These are phyloP conservation scores for Chrysolina americana DNA, from an alignment of 2,888 invertebrate genomes.

Conservation along the genomic window DNA sequence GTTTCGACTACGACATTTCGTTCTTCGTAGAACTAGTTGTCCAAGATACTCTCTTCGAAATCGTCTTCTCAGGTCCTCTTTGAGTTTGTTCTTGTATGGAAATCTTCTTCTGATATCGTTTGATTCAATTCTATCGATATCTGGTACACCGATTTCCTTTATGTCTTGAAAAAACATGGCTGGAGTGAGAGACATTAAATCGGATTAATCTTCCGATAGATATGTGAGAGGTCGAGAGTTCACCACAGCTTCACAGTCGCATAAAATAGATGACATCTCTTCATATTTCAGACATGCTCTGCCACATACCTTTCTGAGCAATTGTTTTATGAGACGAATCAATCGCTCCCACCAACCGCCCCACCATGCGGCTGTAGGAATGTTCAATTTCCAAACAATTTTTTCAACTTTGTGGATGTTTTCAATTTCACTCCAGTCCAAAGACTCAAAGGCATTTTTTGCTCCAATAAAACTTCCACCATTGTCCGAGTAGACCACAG, in stretches of 20 bases:
- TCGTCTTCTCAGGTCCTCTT: neutral
- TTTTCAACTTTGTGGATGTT: neutral
- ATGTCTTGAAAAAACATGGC: neutral
- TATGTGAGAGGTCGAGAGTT: neutral
- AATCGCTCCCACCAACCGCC: too few relatives aligned
- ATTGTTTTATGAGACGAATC: neutral
- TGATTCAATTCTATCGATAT: neutral
- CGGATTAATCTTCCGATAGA: neutral
- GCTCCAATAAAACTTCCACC: neutral
- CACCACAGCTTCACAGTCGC: neutral
- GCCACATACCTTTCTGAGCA: neutral
- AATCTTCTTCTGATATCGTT: neutral
- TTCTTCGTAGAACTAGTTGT: neutral
- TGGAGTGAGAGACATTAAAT: neutral
- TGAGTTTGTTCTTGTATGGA: neutral
- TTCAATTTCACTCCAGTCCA: neutral
- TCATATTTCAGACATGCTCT: neutral
- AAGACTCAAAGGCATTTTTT: neutral
- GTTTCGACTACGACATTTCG: neutral
- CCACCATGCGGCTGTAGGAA: neutral
- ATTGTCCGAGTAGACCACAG: neutral
- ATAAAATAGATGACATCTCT: neutral
- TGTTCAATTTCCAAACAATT: neutral
- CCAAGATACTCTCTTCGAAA: neutral
- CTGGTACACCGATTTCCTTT: neutral